Evolutionary conservation across 2,113 vertebrate species (phyloP).

Genomic region (Phrynosoma blainvillii): DNA sequence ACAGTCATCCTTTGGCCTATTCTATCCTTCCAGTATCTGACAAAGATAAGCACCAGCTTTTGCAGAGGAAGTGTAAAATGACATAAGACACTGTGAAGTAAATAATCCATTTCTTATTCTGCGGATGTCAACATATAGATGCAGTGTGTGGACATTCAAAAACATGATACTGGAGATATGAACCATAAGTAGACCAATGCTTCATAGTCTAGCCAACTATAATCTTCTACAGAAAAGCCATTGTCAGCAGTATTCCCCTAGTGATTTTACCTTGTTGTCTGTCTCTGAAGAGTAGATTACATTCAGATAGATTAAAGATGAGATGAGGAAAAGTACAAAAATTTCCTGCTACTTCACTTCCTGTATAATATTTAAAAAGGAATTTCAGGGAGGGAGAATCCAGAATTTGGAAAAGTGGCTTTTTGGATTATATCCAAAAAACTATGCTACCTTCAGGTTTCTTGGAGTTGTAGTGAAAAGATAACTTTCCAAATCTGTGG

Average conservation of each 20-base stretch:
- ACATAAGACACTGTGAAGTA: neutral
- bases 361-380: too few relatives aligned
- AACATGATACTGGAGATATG: neutral
- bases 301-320: too few relatives aligned
- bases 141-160: neutral
- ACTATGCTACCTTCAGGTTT: too few relatives aligned
- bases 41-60: neutral
- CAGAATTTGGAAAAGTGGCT: too few relatives aligned
- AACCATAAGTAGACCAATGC: neutral
- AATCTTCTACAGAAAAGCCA: neutral
- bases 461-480: too few relatives aligned
- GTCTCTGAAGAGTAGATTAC: too few relatives aligned
- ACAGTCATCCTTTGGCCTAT: neutral
- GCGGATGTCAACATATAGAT: neutral
- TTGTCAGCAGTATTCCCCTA: neutral
- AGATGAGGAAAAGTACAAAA: too few relatives aligned
- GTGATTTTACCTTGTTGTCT: too few relatives aligned
- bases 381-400: too few relatives aligned
- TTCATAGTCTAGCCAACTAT: neutral
- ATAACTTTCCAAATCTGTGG: too few relatives aligned
- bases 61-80: neutral
- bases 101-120: neutral
- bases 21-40: neutral
- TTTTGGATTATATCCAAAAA: too few relatives aligned
- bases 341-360: too few relatives aligned